Conservation (phyloP, 2,888 invertebrate genomes). For the Julus scanicus region DNA sequence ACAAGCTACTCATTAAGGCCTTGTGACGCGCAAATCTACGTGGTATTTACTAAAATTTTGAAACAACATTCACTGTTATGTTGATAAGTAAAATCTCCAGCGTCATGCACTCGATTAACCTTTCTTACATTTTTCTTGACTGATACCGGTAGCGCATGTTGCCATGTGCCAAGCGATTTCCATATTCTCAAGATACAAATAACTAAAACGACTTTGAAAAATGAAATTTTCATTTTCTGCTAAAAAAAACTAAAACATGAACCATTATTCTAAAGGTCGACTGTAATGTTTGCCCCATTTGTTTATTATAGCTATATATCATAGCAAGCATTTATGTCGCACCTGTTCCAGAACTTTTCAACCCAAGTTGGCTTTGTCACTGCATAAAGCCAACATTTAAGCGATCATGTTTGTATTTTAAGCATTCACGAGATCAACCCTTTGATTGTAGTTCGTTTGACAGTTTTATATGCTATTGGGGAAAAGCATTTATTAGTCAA, state of each 20-base stretch:
- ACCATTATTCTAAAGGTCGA: neutral
- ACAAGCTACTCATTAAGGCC: neutral
- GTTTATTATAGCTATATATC: neutral
- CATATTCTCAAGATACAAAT: neutral
- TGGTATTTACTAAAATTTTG: neutral
- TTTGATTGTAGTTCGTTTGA: neutral
- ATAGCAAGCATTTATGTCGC: neutral
- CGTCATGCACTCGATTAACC: neutral
- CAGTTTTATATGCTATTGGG: neutral
- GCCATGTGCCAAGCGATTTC: neutral
- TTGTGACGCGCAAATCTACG: neutral
- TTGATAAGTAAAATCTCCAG: neutral
- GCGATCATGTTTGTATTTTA: neutral
- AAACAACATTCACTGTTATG: neutral
- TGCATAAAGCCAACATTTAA: neutral
- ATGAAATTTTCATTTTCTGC: neutral
- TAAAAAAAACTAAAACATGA: neutral
- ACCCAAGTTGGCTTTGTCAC: neutral
- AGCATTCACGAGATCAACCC: neutral
- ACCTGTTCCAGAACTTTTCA: neutral
- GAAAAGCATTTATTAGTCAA: neutral
- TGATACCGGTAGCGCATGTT: neutral
- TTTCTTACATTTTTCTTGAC: neutral
- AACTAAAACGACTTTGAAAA: neutral
- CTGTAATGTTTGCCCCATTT: neutral